Base-by-base conservation (phyloP, 2,113 vertebrate genomes). In the Sinocyclocheilus anophthalmus region DNA sequence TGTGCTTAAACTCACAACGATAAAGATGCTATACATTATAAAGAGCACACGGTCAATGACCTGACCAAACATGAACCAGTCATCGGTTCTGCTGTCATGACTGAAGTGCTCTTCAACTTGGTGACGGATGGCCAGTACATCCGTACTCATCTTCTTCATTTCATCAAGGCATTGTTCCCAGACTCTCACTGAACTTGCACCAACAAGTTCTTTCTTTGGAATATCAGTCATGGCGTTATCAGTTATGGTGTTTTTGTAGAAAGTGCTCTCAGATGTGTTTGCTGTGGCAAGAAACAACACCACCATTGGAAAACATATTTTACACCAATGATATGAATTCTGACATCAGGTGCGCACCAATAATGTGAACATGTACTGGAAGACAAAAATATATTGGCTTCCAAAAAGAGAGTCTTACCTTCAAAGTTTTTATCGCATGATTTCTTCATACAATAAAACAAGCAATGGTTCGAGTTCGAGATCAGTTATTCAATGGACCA, bases 41-140 rank as follows among this genome's bases (percentile, higher is more conserved):
- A 95, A 95, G 45, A 95, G 92, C 88, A 94, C 86, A 76, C 94
- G 92, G 87, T 95, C 94, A 63, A 95, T 90, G 91, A 95, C 88
- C 85, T 92, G 92, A 81, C 91, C 93, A 87, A 95, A 91, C 90
- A 93, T 91, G 22, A 92, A 86, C 95, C 95, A 95, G 3, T 94
- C 94, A 69, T 94, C 79, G 0, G 91, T 84, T 57, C 45, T 87
- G 22, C 86, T 18, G 45, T 37, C 90, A 7, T 53, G 63, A 0
- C 69, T 83, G 18, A 88, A 70, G 57, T 92, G 78, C 45, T 92
- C 65, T 70, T 93, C 94, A 88, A 94, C 83, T 73, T 91, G 85
- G 4, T 77, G 63, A 13, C 90, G 94, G 80, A 95, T 87, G 65
- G 88, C 85, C 73, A 86, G 84, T 26, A 95, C 85, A 81, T 93